Percentiles rank a stretch among this genome's conserved stretches.
Evolutionary conservation across 2,797 vertebrate species (phyloP).

Genomic region (Ptychadena robeensis): DNA sequence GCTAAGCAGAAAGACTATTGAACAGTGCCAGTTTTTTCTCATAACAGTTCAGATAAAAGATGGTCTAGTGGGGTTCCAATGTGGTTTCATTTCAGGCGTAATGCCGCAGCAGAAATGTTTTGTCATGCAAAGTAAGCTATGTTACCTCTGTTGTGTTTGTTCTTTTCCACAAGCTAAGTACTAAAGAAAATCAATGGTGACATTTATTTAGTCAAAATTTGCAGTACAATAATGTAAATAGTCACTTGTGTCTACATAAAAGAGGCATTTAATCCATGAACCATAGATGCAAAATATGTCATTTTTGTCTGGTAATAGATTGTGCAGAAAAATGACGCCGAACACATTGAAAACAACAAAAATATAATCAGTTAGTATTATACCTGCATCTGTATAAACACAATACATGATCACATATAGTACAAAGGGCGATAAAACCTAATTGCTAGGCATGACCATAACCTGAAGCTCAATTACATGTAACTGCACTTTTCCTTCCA

Average conservation of each 20-base stretch:
- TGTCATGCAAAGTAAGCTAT: conserved; percentile 2
- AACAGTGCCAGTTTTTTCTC: conserved; percentile 11
- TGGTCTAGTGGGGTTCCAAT: conserved; percentile 7
- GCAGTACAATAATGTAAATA: conserved; percentile 48
- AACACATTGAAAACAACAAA: background rate
- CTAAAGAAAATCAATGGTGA: conserved; percentile 49
- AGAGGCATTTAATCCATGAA: conserved; percentile 22
- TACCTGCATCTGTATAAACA: background rate
- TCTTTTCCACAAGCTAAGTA: conserved; percentile 20
- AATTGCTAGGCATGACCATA: background rate
- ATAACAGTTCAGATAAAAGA: conserved; percentile 17
- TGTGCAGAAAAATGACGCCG: background rate
- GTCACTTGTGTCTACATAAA: conserved; percentile 24
- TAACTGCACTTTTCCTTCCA: background rate
- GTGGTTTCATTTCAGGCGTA: conserved; percentile 10
- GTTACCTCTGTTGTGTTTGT: background rate
- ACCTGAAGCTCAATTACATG: background rate
- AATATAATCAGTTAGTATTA: background rate
- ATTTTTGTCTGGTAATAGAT: conserved; percentile 1
- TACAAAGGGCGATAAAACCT: background rate
- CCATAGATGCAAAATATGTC: conserved; percentile 18
- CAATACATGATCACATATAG: background rate
- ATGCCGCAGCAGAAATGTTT: conserved; percentile 37
- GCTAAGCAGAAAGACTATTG: conserved; percentile 14
- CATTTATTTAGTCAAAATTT: conserved; percentile 34